A percentile compares a stretch with the other conserved stretches of the same genome.
Conservation (phyloP, 2,113 vertebrate genomes). For the Phalacrocorax aristotelis region DNA sequence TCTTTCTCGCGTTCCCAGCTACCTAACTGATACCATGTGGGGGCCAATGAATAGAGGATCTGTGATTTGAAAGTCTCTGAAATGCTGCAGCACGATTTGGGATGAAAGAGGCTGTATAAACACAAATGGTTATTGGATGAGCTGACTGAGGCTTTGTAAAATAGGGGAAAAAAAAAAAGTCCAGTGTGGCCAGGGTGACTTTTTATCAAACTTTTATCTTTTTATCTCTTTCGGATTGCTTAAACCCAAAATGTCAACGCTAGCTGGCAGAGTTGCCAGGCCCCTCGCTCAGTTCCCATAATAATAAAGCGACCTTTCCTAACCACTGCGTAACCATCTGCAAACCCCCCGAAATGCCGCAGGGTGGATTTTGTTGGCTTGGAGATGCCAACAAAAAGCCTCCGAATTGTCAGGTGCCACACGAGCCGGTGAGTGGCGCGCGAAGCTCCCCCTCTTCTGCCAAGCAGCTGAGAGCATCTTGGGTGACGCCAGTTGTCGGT, state of each 20-base stretch:
- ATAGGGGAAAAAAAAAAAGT: background rate
- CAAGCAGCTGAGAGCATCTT: background rate
- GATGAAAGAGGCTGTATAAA: background rate
- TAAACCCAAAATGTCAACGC: background rate
- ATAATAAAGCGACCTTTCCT: background rate
- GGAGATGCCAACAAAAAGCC: background rate
- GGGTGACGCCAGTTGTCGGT: background rate
- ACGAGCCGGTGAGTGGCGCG: background rate
- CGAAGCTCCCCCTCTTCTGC: background rate
- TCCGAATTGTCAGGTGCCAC: slow-evolving; percentile 23
- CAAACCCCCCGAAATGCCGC: background rate
- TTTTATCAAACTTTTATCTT: background rate
- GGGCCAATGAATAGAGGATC: background rate
- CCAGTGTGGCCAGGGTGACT: background rate
- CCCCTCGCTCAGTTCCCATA: background rate
- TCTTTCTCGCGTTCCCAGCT: background rate
- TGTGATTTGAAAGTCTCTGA: background rate
- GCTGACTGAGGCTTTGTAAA: background rate
- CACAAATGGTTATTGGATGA: background rate
- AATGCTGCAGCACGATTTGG: background rate
- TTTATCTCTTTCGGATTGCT: background rate
- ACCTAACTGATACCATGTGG: background rate
- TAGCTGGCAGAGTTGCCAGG: background rate
- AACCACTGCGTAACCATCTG: background rate
- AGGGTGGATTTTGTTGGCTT: background rate